These are phyloP conservation scores for Siniperca undulata DNA, from an alignment of 2,797 vertebrate species.

Conservation along the genomic window DNA sequence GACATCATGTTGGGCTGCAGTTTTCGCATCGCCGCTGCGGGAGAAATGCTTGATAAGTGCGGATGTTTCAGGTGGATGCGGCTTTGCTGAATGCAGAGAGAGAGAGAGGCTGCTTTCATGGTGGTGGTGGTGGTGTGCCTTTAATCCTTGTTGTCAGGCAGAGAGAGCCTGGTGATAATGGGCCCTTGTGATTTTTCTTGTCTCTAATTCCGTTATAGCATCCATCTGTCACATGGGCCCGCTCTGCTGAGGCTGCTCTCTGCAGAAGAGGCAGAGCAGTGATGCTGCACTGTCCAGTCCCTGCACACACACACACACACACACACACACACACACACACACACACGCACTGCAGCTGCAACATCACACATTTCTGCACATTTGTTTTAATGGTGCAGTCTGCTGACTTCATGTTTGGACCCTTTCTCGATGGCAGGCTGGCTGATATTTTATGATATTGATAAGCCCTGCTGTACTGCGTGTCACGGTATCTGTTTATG, in stretches of 20 bases:
- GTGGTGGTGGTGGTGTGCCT: conserved; percentile 61
- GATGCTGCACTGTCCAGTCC: conserved; percentile 61
- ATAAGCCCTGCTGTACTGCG: not conserved
- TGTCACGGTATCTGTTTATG: too few species aligned
- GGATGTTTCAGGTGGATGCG: conserved; percentile 35
- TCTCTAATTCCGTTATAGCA: conserved; percentile 59
- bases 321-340: conserved; percentile 34
- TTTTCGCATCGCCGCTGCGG: conserved; percentile 10
- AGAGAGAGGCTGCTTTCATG: conserved; percentile 13
- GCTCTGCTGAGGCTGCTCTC: conserved; percentile 40
- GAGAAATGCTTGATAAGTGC: conserved; percentile 38
- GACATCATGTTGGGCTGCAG: conserved; percentile 32
- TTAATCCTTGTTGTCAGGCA: conserved; percentile 82
- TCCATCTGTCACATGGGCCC: conserved; percentile 70
- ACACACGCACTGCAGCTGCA: conserved; percentile 53
- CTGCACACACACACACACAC: conserved; percentile 29
- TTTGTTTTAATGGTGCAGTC: conserved; percentile 24
- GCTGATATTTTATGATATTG: not conserved
- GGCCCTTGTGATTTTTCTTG: conserved; percentile 56
- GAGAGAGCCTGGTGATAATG: conserved; percentile 61
- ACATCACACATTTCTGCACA: conserved; percentile 17
- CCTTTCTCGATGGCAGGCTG: not conserved
- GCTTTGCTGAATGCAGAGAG: conserved; percentile 12
- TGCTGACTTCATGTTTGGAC: conserved; percentile 2
- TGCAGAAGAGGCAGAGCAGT: conserved; percentile 59